Base-by-base conservation (phyloP, 2,113 vertebrate species). In the Hemicordylus capensis region DNA sequence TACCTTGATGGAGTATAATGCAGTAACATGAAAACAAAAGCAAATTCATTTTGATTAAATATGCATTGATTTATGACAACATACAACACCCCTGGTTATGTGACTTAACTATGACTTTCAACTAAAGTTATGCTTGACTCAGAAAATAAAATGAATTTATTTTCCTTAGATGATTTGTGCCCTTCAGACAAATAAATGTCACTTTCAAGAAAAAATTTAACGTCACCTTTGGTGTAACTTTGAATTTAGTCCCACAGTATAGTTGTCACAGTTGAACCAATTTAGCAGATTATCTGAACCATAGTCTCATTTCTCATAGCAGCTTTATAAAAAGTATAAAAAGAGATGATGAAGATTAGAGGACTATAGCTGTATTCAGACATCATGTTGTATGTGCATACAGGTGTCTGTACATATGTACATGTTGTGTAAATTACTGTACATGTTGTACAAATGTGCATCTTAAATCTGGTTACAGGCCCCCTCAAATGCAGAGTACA, bases 21-120 rank as follows among this genome's bases (percentile, higher is more conserved):
- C 66, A 89, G 54, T 72, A 91, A 85, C 80, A 46, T 85, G 87
- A 89, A 79, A 95, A 92, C n/a, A 94, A 96, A 94, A 96, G 93
- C 83, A 90, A 82, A 90, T 90, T 88, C 81, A 74, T 89, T 92
- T 92, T 92, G n/a, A 90, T 92, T 91, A 89, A 89, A 82, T 82
- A 72, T 79, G 54, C 4, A 88, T 84, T 67, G 85, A 7, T 81
- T 89, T 91, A 84, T 90, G 87, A 82, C 56, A 91, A 86, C 48
- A 2, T 83, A 37, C 66, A 72, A 91, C 22, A 82, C 80, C 72
- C 22, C 19, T 42, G 85, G 80, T 85, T 66, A 59, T 42, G 77
- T 83, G 28, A 85, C 79, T 90, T 86, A 48, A 12, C 88, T 19
- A 42, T 0, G 2, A 7, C 10, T 85, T 88, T 81, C 34, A 86